phyloP scores from a whole-genome alignment of 1,140 invertebrate species.

The Scaptodrosophila lebanonensis region DNA sequence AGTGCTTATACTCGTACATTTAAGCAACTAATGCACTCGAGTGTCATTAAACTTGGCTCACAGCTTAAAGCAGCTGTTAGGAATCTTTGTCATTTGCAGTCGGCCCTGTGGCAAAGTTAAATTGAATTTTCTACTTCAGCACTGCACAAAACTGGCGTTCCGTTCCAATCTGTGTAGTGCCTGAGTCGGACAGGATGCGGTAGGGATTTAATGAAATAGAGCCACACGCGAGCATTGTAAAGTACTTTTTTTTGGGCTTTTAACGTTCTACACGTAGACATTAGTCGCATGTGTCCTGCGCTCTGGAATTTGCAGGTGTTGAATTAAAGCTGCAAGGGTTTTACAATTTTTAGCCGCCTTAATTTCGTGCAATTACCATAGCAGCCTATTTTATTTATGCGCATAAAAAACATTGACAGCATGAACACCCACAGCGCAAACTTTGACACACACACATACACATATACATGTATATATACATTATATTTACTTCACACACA shows the following conservation, averaged over 20 bases:
- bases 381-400: constrained; percentile 46
- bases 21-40: no score
- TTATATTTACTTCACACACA: constrained; percentile 19
- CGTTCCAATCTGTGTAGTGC: constrained; percentile 16
- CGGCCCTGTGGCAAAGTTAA: constrained; percentile 48
- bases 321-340: constrained; percentile 15
- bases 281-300: not conserved
- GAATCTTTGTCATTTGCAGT: constrained; percentile 60
- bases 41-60: no score
- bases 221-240: constrained; percentile 5
- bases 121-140: constrained; percentile 55
- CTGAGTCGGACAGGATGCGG: constrained; percentile 53
- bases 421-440: constrained; percentile 41
- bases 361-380: constrained; percentile 51
- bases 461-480: constrained; percentile 1
- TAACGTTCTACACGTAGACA: no score
- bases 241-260: no score
- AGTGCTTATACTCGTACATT: no score
- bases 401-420: constrained; percentile 1
- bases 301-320: constrained; percentile 19
- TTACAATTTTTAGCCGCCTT: constrained; percentile 48
- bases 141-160: constrained; percentile 16
- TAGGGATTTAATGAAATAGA: constrained; percentile 63
- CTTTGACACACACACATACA: constrained; percentile 51
- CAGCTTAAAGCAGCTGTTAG: no score